phyloP scores from a whole-genome alignment of 2,797 vertebrate genomes.

The Phalanger gymnotis region DNA sequence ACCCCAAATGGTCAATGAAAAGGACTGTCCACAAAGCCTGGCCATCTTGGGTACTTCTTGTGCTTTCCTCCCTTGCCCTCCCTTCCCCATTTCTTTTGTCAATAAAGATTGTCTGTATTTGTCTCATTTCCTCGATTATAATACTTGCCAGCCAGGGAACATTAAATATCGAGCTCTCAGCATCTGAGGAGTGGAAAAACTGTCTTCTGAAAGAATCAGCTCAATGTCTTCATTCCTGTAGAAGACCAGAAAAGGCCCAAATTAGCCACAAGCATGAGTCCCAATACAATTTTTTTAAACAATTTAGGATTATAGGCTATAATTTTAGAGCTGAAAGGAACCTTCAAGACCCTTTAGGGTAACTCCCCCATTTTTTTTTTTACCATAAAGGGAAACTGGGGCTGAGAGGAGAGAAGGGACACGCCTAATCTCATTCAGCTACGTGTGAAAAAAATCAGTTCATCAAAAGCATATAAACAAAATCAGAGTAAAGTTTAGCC shows the following conservation, averaged over 20 bases:
- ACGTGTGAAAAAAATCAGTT: neutral
- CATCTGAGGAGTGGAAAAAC: slow-evolving; percentile 93
- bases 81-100: neutral
- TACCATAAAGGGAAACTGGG: neutral
- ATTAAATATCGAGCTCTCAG: slow-evolving; percentile 94
- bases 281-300: neutral
- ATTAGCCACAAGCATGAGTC: slow-evolving; percentile 25
- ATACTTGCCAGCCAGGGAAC: slow-evolving; percentile 96
- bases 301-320: neutral
- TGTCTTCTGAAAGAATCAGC: slow-evolving; percentile 92
- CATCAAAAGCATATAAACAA: neutral
- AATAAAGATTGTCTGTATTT: slow-evolving; percentile 34
- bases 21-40: neutral
- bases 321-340: neutral
- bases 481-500: neutral
- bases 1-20: neutral
- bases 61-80: neutral
- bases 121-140: slow-evolving; percentile 65
- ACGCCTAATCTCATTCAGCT: neutral
- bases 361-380: neutral
- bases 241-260: slow-evolving; percentile 60
- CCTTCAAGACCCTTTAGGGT: neutral
- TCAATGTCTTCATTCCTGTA: slow-evolving; percentile 94
- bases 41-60: neutral
- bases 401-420: neutral